A percentile compares a stretch with the other conserved stretches of the same genome.
Conservation (phyloP, 2,113 vertebrate genomes). For the Hemibagrus wyckioides region DNA sequence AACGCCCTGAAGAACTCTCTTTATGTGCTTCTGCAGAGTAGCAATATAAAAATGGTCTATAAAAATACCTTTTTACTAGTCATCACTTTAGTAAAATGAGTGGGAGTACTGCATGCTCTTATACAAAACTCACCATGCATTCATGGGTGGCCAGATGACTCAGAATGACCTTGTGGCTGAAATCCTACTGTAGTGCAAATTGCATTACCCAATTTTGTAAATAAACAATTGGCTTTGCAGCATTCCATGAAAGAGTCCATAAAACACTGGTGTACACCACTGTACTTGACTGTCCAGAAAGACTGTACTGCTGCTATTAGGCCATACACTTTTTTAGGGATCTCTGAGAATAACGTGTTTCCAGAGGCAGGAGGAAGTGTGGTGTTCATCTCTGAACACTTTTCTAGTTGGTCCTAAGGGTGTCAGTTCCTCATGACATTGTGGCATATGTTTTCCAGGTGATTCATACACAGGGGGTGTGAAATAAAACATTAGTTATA, state of each 20-base stretch:
- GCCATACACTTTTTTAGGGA: background rate
- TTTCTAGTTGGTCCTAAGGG: background rate
- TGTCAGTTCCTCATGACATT: background rate
- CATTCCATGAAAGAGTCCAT: background rate
- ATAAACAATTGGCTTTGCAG: background rate
- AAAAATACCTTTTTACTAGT: background rate
- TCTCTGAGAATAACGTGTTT: background rate
- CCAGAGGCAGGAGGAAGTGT: background rate
- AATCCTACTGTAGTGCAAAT: background rate
- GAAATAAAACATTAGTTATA: background rate
- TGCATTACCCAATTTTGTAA: background rate
- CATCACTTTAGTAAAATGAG: background rate
- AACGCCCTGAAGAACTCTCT: background rate
- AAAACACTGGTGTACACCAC: background rate
- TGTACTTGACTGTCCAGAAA: background rate
- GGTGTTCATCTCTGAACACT: background rate
- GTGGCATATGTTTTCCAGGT: background rate
- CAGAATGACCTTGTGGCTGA: background rate
- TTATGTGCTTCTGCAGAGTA: background rate
- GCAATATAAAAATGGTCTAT: background rate
- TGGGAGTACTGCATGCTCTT: background rate
- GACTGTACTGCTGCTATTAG: background rate
- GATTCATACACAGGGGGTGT: background rate
- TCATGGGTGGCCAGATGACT: background rate
- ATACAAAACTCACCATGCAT: background rate